Evolutionary conservation across 2,888 invertebrate species (phyloP).

Genomic region (Elegia similella): DNA sequence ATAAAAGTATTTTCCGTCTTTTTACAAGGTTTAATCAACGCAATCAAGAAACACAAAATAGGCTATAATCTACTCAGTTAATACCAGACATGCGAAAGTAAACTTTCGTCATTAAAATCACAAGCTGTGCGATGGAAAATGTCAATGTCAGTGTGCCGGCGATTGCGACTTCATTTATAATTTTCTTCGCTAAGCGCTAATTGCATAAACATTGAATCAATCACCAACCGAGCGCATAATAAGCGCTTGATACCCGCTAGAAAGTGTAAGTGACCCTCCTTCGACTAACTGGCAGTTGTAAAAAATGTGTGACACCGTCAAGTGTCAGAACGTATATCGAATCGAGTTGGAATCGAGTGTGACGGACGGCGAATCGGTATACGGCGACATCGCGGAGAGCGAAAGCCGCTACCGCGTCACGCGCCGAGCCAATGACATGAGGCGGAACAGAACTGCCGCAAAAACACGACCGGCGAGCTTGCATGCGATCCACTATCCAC

Average conservation of each 20-base stretch:
- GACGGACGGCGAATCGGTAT: slow-evolving; percentile 37
- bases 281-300: slow-evolving; percentile 27
- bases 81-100: slow-evolving; percentile 39
- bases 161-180: slow-evolving; percentile 53
- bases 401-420: slow-evolving; percentile 69
- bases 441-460: slow-evolving; percentile 54
- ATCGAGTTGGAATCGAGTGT: slow-evolving; percentile 39
- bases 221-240: slow-evolving; percentile 46
- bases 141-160: slow-evolving; percentile 59
- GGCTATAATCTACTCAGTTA: not conserved
- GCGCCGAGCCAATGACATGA: slow-evolving; percentile 66
- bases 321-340: slow-evolving; percentile 29
- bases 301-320: slow-evolving; percentile 36
- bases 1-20: too few relatives aligned
- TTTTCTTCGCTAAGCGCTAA: slow-evolving; percentile 56
- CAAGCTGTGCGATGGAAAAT: slow-evolving; percentile 51
- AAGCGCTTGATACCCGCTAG: slow-evolving; percentile 39
- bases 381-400: slow-evolving; percentile 54
- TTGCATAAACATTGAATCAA: slow-evolving; percentile 45
- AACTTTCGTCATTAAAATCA: slow-evolving; percentile 28
- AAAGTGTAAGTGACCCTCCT: slow-evolving; percentile 53
- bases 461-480: slow-evolving; percentile 43
- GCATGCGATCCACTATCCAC: slow-evolving; percentile 56
- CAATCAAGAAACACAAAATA: not conserved
- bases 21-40: too few relatives aligned